phyloP scores from a whole-genome alignment of 2,113 vertebrate species.

The Poeciliopsis retropinna region DNA sequence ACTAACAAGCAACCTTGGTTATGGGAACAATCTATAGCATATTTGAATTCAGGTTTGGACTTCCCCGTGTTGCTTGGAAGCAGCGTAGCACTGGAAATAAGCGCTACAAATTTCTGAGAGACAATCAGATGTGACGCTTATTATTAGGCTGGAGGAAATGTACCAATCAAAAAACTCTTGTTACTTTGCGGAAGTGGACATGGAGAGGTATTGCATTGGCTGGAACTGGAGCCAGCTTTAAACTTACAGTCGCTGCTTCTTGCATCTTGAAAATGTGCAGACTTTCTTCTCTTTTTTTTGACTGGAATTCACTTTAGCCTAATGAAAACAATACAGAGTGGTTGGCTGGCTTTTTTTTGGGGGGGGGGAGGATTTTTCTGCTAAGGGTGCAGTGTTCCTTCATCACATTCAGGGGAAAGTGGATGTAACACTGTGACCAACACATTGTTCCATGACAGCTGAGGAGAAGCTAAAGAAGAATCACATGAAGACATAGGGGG shows the following conservation, averaged over 20 bases:
- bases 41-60: constrained; percentile 27
- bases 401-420: neutral
- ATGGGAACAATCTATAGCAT: constrained; percentile 73
- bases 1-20: constrained; percentile 48
- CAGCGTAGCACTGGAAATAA: constrained; percentile 2
- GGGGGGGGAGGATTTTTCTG: neutral
- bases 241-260: neutral
- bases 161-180: neutral
- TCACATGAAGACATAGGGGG: too few relatives aligned
- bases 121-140: constrained; percentile 22
- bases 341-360: neutral
- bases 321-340: neutral
- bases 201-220: neutral
- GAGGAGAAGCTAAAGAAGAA: too few relatives aligned
- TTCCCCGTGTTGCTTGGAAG: constrained; percentile 12
- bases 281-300: neutral
- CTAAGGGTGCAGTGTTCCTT: neutral
- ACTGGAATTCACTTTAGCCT: neutral
- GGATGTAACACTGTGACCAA: neutral
- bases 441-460: too few relatives aligned
- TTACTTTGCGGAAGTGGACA: neutral
- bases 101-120: neutral
- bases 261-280: neutral
- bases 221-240: neutral
- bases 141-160: neutral